Evolutionary conservation across 2,797 vertebrate species (phyloP).

Genomic region (Hyperoplus immaculatus): DNA sequence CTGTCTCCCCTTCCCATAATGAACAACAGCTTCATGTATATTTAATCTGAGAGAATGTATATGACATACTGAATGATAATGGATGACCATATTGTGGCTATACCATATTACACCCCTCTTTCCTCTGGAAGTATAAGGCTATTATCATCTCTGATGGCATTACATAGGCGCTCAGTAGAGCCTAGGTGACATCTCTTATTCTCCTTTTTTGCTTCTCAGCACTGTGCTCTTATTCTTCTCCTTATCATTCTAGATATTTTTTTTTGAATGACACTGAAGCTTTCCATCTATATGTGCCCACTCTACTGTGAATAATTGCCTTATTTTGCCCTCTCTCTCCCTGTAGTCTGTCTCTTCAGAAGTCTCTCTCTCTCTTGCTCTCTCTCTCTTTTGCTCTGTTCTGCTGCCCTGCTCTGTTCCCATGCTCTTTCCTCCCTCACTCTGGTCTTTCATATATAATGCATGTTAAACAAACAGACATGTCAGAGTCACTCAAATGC

Average conservation of each 20-base stretch:
- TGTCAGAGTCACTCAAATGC: constrained; percentile 72
- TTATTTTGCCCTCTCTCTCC: constrained; percentile 30
- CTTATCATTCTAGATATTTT: constrained; percentile 2
- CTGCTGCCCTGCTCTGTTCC: constrained; percentile 47
- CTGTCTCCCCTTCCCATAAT: constrained; percentile 52
- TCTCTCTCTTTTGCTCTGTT: constrained; percentile 24
- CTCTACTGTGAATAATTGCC: constrained; percentile 37
- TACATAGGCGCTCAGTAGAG: constrained; percentile 22
- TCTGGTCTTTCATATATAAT: constrained; percentile 78
- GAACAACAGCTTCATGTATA: constrained; percentile 61
- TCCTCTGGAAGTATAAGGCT: constrained; percentile 12
- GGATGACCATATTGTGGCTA: constrained; percentile 9
- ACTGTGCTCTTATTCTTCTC: constrained; percentile 10
- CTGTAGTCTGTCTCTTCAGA: background rate
- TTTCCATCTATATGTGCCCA: constrained; percentile 27
- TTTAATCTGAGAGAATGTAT: constrained; percentile 44
- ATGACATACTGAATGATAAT: constrained; percentile 49
- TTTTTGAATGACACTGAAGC: constrained; percentile 32
- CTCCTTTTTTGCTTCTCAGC: constrained; percentile 1
- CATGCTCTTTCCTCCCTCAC: constrained; percentile 41
- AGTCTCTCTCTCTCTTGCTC: constrained; percentile 16
- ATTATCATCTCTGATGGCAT: constrained; percentile 23
- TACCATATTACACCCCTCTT: constrained; percentile 1
- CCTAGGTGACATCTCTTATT: constrained; percentile 26
- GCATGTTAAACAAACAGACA: constrained; percentile 80